phyloP scores from a whole-genome alignment of 2,888 invertebrate genomes.

The Horisme vitalbata region DNA sequence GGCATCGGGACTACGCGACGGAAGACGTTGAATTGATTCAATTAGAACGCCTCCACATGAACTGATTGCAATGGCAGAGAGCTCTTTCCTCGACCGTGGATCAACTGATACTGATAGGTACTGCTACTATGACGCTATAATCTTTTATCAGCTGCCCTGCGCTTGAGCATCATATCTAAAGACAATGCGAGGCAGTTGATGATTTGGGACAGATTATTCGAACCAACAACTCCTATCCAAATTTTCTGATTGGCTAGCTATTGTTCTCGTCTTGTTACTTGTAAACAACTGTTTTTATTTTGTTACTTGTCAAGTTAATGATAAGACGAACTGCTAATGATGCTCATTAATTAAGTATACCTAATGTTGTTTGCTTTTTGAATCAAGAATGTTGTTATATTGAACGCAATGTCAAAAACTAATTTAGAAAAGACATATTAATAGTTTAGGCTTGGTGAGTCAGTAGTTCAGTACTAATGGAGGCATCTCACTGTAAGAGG shows the following conservation, averaged over 20 bases:
- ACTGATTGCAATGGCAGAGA: slow-evolving; percentile 39
- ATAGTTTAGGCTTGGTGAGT: too few relatives aligned
- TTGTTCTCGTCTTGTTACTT: slow-evolving; percentile 13
- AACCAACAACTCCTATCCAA: slow-evolving; percentile 54
- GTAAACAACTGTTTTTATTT: too few relatives aligned
- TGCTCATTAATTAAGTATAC: background rate
- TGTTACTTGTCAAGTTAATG: slow-evolving; percentile 37
- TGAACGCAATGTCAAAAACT: slow-evolving; percentile 15
- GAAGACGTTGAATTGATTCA: slow-evolving; percentile 76
- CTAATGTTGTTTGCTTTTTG: too few relatives aligned
- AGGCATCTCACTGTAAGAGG: too few relatives aligned
- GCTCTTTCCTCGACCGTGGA: slow-evolving; percentile 61
- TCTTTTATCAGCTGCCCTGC: slow-evolving; percentile 74
- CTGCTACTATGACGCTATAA: slow-evolving; percentile 52
- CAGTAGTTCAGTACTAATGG: too few relatives aligned
- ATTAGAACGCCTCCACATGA: slow-evolving; percentile 47
- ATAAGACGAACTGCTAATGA: too few relatives aligned
- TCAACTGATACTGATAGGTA: slow-evolving; percentile 60
- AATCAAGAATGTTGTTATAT: slow-evolving; percentile 13
- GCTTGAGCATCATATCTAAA: slow-evolving; percentile 57
- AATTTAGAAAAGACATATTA: too few relatives aligned
- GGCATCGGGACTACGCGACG: slow-evolving; percentile 49
- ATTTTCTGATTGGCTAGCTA: slow-evolving; percentile 35
- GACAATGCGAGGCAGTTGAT: slow-evolving; percentile 60
- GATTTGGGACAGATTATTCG: slow-evolving; percentile 55